Conservation (phyloP, 2,113 vertebrate genomes). For the Fulica atra region DNA sequence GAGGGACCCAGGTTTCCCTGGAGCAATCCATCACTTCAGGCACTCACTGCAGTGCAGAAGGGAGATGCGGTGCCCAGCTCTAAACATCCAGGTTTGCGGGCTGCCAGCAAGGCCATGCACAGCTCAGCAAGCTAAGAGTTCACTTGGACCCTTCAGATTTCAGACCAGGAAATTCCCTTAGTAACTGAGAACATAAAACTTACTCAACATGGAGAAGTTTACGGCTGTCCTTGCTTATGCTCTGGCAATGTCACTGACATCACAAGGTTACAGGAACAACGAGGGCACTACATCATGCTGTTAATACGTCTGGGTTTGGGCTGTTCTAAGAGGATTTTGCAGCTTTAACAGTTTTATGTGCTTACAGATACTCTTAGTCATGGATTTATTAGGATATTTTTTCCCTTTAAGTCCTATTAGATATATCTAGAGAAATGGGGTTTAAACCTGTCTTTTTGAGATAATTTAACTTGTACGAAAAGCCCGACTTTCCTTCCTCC, state of each 20-base stretch:
- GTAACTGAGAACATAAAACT: background rate
- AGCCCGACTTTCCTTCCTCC: background rate
- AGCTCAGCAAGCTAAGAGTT: background rate
- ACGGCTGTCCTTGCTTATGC: background rate
- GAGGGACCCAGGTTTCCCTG: background rate
- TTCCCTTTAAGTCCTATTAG: constrained; percentile 21
- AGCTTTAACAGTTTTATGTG: constrained; percentile 50
- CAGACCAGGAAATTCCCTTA: background rate
- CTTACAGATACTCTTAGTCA: constrained; percentile 26
- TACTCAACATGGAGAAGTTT: background rate
- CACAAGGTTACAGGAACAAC: constrained; percentile 12
- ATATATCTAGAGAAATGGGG: background rate
- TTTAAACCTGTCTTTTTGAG: constrained; percentile 27
- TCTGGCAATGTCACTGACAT: constrained; percentile 27
- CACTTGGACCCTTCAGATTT: background rate
- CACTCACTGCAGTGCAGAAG: background rate
- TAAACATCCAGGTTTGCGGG: background rate
- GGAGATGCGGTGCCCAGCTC: background rate
- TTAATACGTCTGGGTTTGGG: background rate
- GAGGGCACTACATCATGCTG: background rate
- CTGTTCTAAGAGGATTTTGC: constrained; percentile 21
- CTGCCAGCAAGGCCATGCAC: background rate
- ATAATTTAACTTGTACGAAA: background rate
- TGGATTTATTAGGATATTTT: constrained; percentile 45
- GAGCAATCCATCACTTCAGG: background rate